phyloP scores from a whole-genome alignment of 2,888 invertebrate species.

The Andricus quercusramuli region DNA sequence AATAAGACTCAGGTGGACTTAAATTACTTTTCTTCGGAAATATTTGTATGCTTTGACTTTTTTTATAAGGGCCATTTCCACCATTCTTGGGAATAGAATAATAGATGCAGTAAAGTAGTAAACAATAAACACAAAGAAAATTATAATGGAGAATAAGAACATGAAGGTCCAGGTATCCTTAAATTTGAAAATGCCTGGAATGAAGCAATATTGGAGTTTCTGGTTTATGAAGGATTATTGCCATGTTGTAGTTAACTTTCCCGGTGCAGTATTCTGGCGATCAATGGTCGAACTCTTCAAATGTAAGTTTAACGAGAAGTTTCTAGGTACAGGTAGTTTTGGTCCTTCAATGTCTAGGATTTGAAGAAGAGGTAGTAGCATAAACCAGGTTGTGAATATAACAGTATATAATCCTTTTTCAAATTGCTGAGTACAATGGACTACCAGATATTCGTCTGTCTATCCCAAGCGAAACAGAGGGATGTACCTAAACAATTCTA shows the following conservation, averaged over 20 bases:
- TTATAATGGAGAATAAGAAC: too few relatives aligned
- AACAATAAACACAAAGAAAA: constrained; percentile 22
- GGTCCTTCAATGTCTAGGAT: neutral
- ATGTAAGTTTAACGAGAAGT: too few relatives aligned
- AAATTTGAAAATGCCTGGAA: neutral
- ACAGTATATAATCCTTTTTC: constrained; percentile 29
- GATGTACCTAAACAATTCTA: constrained; percentile 4
- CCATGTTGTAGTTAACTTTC: constrained; percentile 44
- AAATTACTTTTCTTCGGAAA: neutral
- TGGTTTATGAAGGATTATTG: constrained; percentile 49
- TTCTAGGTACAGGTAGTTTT: neutral
- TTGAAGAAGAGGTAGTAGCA: constrained; percentile 1
- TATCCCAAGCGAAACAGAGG: constrained; percentile 1
- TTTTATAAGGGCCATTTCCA: constrained; percentile 13
- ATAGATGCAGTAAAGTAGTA: constrained; percentile 16
- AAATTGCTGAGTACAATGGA: neutral
- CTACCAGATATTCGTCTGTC: constrained; percentile 14
- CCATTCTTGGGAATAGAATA: neutral
- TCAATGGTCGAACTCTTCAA: constrained; percentile 25
- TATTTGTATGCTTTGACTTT: neutral
- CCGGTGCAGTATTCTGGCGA: constrained; percentile 42
- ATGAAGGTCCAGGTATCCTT: neutral
- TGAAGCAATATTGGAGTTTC: constrained; percentile 6
- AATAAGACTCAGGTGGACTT: too few relatives aligned
- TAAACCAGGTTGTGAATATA: constrained; percentile 20